A percentile compares a stretch with the other conserved stretches of the same genome.
These are phyloP conservation scores for Periphyllus acericola DNA, from an alignment of 2,888 invertebrate species.

Conservation along the genomic window DNA sequence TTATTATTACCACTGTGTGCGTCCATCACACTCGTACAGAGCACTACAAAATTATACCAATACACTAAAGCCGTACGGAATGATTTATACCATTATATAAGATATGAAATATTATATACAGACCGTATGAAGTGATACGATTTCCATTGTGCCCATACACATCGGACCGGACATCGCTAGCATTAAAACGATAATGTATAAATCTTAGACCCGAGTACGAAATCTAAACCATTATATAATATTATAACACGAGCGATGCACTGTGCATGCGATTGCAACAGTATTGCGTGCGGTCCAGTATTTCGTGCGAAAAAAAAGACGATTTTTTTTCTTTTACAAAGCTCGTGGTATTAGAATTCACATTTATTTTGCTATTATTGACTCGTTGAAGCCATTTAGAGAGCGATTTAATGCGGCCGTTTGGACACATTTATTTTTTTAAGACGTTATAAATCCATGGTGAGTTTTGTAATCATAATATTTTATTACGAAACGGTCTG, in stretches of 20 bases:
- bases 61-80: too few species aligned
- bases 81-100: too few species aligned
- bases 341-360: neutral
- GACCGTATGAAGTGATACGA: too few species aligned
- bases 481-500: constrained; percentile 40
- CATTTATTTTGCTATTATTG: neutral
- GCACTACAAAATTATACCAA: too few species aligned
- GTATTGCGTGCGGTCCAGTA: neutral
- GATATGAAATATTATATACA: too few species aligned
- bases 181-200: neutral
- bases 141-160: too few species aligned
- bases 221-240: neutral
- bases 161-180: too few species aligned
- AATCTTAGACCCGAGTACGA: neutral
- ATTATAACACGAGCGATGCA: neutral
- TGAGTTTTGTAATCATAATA: constrained; percentile 13
- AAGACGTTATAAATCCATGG: constrained; percentile 31
- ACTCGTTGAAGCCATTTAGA: constrained; percentile 14
- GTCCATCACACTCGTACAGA: too few species aligned
- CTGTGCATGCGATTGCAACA: neutral
- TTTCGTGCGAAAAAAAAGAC: neutral
- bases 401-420: constrained; percentile 30
- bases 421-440: neutral
- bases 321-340: neutral
- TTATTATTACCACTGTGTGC: too few species aligned